A percentile compares a stretch with the other conserved stretches of the same genome.
Conservation (phyloP, 1,140 invertebrate genomes). For the Aphis gossypii region DNA sequence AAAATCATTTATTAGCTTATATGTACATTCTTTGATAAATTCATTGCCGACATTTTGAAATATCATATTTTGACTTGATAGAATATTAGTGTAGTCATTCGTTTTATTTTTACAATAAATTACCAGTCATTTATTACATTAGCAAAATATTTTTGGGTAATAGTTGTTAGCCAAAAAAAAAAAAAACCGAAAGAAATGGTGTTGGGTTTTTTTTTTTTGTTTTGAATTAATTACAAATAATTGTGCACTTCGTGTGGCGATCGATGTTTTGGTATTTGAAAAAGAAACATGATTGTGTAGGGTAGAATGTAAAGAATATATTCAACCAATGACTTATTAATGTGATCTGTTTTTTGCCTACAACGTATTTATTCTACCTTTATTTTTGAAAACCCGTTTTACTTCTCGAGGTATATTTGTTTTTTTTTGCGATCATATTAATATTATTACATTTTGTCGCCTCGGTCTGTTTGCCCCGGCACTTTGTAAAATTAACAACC, state of each 20-base stretch:
- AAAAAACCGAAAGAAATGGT: background rate
- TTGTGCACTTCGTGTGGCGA: background rate
- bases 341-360: slow-evolving; percentile 27
- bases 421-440: slow-evolving; percentile 30
- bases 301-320: slow-evolving; percentile 17
- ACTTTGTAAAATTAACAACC: slow-evolving; percentile 44
- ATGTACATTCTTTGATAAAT: background rate
- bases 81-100: background rate
- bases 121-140: background rate
- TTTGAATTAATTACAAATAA: slow-evolving; percentile 26
- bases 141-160: background rate
- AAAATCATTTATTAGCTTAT: background rate
- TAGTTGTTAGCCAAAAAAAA: background rate
- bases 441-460: slow-evolving; percentile 48
- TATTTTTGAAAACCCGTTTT: slow-evolving; percentile 34
- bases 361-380: background rate
- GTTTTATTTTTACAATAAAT: slow-evolving; percentile 22
- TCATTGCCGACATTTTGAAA: background rate
- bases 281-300: slow-evolving; percentile 14
- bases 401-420: background rate
- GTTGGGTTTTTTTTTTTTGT: background rate
- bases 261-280: slow-evolving; percentile 6
- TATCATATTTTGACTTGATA: slow-evolving; percentile 23
- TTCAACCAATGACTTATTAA: slow-evolving; percentile 38
- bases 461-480: slow-evolving; percentile 13